Percentiles rank a stretch among this genome's conserved stretches.
These are phyloP conservation scores for Astur gentilis DNA, from an alignment of 2,113 vertebrate species.

Conservation along the genomic window DNA sequence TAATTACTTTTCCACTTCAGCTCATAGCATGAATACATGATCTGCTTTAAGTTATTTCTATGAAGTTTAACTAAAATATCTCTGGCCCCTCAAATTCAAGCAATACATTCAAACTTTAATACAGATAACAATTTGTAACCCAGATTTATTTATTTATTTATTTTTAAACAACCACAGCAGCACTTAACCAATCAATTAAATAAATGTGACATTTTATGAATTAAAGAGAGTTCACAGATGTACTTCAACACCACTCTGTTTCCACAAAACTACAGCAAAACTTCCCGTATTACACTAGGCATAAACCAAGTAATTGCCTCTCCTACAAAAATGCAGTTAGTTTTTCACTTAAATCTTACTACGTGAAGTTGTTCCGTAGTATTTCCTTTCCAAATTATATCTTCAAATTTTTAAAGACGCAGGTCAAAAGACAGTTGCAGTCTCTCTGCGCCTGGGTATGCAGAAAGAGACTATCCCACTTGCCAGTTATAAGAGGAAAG, in stretches of 20 bases:
- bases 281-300: background rate
- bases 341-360: background rate
- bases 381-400: background rate
- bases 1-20: background rate
- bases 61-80: background rate
- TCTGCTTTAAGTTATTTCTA: background rate
- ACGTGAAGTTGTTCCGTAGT: background rate
- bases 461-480: background rate
- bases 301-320: conserved; percentile 1
- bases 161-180: background rate
- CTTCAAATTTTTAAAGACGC: background rate
- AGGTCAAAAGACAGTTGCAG: background rate
- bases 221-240: background rate
- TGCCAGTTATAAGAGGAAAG: background rate
- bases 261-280: background rate
- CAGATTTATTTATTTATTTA: background rate
- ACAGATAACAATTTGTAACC: background rate
- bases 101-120: background rate
- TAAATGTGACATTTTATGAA: background rate
- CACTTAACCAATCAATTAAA: background rate
- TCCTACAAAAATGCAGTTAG: background rate
- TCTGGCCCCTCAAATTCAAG: background rate
- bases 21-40: background rate
- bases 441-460: background rate
- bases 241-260: background rate